Percentiles rank a stretch among this genome's conserved stretches.
Evolutionary conservation across 2,113 vertebrate genomes (phyloP).

Genomic region (Dolichotis patagonum): DNA sequence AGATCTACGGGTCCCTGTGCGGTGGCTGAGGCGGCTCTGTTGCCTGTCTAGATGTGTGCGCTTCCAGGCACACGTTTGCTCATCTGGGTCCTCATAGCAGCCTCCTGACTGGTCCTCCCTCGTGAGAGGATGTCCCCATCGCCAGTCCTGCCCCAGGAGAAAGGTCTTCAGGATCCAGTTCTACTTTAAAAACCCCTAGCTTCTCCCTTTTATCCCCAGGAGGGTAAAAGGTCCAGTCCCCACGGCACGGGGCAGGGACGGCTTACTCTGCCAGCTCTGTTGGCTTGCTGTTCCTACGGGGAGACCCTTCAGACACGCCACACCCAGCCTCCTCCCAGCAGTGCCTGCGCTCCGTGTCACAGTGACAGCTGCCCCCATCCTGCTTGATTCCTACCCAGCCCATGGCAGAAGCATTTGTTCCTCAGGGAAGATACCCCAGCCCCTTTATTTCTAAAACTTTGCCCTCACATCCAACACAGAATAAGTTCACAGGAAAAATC

Average conservation of each 20-base stretch:
- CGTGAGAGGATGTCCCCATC: neutral
- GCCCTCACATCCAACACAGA: neutral
- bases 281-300: neutral
- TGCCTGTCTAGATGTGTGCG: neutral
- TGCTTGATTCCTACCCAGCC: too few relatives aligned
- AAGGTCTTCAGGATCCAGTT: neutral
- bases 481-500: neutral
- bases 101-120: neutral
- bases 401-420: neutral
- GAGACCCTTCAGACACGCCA: neutral
- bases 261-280: neutral
- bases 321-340: rapidly evolving
- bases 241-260: neutral
- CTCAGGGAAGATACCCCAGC: neutral
- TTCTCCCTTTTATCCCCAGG: neutral
- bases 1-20: neutral
- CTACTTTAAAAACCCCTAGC: neutral
- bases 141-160: neutral
- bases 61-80: rapidly evolving
- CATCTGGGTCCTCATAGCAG: neutral
- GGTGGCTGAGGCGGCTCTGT: neutral
- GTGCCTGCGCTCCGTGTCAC: neutral
- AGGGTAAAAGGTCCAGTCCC: neutral
- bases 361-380: neutral
- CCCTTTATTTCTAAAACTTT: neutral